Evolutionary conservation across 2,113 vertebrate genomes (phyloP).

Genomic region (Herpailurus yagouaroundi): DNA sequence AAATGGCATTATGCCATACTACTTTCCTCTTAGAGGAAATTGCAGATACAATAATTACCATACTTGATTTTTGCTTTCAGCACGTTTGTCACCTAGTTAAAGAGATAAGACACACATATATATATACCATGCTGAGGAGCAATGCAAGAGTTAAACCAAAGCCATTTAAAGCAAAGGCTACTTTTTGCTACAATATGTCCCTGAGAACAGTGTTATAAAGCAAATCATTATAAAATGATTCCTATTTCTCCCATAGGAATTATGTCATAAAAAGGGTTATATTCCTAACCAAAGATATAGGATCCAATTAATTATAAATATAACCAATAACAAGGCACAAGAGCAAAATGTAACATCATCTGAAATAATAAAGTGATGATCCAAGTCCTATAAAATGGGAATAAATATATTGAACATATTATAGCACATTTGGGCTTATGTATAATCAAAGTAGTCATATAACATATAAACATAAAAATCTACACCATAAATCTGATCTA

Average conservation of each 20-base stretch:
- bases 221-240: slow-evolving; percentile 64
- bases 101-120: neutral
- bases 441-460: slow-evolving; percentile 68
- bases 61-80: neutral
- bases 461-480: slow-evolving; percentile 66
- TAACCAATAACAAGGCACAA: slow-evolving; percentile 65
- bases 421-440: slow-evolving; percentile 61
- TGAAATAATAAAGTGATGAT: slow-evolving; percentile 73
- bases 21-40: neutral
- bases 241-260: slow-evolving; percentile 59
- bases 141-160: slow-evolving; percentile 38
- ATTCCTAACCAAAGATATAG: slow-evolving; percentile 54
- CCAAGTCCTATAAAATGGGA: slow-evolving; percentile 62
- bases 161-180: slow-evolving; percentile 32
- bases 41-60: neutral
- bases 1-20: neutral
- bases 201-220: slow-evolving; percentile 58
- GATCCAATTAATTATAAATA: slow-evolving; percentile 77
- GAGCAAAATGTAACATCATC: slow-evolving; percentile 66
- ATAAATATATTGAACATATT: slow-evolving; percentile 68
- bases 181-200: slow-evolving; percentile 14
- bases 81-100: neutral
- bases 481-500: slow-evolving; percentile 51
- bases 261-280: slow-evolving; percentile 65
- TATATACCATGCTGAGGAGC: neutral